Percentiles rank a stretch among this genome's conserved stretches.
These are phyloP conservation scores for Gibbula magus DNA, from an alignment of 2,888 invertebrate genomes.

Conservation along the genomic window DNA sequence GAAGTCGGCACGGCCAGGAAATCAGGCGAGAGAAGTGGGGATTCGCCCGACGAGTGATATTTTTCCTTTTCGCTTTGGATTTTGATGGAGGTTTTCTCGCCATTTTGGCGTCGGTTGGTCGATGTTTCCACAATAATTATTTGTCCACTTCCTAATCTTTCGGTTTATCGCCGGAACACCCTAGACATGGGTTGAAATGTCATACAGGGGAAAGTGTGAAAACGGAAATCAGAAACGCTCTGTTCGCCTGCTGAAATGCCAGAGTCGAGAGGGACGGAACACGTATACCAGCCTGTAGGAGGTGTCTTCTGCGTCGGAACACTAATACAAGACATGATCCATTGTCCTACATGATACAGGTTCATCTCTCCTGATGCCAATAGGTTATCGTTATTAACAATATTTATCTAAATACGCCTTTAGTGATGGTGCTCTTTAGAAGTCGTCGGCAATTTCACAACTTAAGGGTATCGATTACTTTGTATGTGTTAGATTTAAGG, in stretches of 20 bases:
- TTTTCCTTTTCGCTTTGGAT: conserved; percentile 16
- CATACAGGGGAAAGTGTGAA: neutral
- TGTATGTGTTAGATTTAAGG: no score
- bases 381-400: no score
- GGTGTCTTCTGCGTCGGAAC: no score
- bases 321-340: no score
- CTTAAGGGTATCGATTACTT: no score
- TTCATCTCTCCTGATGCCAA: no score
- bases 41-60: conserved; percentile 17
- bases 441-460: no score
- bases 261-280: neutral
- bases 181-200: conserved; percentile 22
- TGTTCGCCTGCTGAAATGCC: neutral
- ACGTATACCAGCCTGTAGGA: no score
- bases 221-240: conserved; percentile 24
- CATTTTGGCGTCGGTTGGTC: conserved; percentile 13
- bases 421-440: no score
- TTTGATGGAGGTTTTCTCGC: conserved; percentile 23
- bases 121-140: conserved; percentile 23
- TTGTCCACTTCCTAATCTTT: conserved; percentile 24
- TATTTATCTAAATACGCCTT: no score
- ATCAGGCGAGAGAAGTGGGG: neutral
- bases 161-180: conserved; percentile 21
- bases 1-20: neutral
- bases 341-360: no score